Evolutionary conservation across 2,113 vertebrate species (phyloP), one percentile per base, ranked within the genome.

Genomic region (Calyptommatus sinebrachiatus): DNA sequence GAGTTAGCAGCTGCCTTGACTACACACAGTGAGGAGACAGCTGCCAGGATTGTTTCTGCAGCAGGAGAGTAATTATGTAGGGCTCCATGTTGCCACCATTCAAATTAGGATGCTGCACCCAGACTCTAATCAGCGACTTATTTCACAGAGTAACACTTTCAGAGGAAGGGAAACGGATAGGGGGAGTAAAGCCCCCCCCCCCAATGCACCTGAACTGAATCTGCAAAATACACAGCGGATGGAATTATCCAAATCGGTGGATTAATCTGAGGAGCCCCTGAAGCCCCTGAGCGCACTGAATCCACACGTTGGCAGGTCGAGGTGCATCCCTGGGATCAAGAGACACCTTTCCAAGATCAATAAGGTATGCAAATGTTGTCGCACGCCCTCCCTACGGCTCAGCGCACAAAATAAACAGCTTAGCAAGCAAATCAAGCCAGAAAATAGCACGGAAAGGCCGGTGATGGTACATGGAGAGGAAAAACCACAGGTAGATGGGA

Each of bases 11-110:
- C 31, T 35, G 53, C 31, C 21, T 35, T 7, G 57, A 22, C 24
- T 12, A 31, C 26, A 18, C 2, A 8, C 29, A 12, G 28, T 11
- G 50, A 31, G 60, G 60, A 12, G 50, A 35, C 24, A 57, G 26
- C 7, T 8, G 53, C 53, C 7, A 8, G 22, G 1, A 31, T 29
- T 3, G 26, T 41, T 62, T 48, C 10, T 0, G 28, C 46, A 61
- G 41, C 12, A 0, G 29, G 22, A 69, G 79, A 79, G 29, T 71
- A 78, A 29, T 79, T 70, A 75, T 46, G 80, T 48, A 84, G 61
- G 3, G 45, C 66, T 48, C n/a, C 1, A 12, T 6, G 61, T 62
- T 10, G 57, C 20, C 5, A 2, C 53, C 12, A 9, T 61, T 75
- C 7, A n/a, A 75, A 73, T 73, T 57, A 61, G 18, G 53, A 31